Evolutionary conservation across 2,888 invertebrate genomes (phyloP).

Genomic region (Lamellibrachia columna): DNA sequence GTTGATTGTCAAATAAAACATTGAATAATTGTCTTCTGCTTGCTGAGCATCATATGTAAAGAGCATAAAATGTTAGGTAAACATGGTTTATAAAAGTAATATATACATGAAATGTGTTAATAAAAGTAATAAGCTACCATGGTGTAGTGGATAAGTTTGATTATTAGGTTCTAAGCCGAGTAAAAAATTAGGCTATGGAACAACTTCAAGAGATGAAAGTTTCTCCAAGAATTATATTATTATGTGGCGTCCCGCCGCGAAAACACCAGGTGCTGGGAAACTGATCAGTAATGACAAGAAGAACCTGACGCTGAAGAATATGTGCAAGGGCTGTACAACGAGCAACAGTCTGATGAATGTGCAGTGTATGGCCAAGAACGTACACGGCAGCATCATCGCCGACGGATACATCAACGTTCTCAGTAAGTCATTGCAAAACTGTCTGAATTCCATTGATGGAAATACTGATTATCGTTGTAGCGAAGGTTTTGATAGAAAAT

Average conservation of each 20-base stretch:
- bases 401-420: constrained; percentile 25
- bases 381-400: constrained; percentile 17
- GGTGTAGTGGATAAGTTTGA: too few species aligned
- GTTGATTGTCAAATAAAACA: too few species aligned
- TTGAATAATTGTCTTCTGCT: too few species aligned
- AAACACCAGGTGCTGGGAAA: background rate
- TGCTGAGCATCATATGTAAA: too few species aligned
- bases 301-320: constrained; percentile 23
- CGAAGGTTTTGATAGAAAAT: background rate
- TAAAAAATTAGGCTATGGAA: too few species aligned
- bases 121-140: too few species aligned
- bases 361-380: constrained; percentile 8
- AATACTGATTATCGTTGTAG: background rate
- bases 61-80: too few species aligned
- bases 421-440: background rate
- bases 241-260: background rate
- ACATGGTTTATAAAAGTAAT: too few species aligned
- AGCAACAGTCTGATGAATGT: constrained; percentile 33
- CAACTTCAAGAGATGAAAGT: too few species aligned
- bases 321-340: constrained; percentile 25
- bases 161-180: too few species aligned
- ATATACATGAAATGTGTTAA: too few species aligned
- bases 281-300: background rate
- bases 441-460: background rate
- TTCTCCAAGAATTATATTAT: too few species aligned